Conservation (phyloP, 1,140 invertebrate genomes). For the Rhysida immarginata region DNA sequence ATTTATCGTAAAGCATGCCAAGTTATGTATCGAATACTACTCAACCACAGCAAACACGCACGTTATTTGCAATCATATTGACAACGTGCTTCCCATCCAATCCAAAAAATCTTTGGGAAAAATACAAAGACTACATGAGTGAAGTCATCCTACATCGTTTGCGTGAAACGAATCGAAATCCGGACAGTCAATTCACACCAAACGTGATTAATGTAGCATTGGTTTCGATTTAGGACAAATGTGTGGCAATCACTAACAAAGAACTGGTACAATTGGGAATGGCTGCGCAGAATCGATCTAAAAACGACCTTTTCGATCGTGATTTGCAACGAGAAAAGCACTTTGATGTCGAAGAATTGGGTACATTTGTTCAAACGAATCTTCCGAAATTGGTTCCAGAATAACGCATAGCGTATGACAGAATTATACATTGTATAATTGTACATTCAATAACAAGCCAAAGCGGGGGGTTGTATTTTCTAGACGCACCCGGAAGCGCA, state of each 20-base stretch:
- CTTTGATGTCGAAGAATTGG: too few relatives aligned
- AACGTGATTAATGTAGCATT: constrained; percentile 11
- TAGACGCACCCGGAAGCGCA: too few relatives aligned
- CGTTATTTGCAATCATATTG: constrained; percentile 28
- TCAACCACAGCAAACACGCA: constrained; percentile 19
- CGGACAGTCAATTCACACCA: constrained; percentile 8
- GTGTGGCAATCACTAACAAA: constrained; percentile 5
- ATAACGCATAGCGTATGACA: too few relatives aligned
- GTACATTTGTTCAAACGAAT: too few relatives aligned
- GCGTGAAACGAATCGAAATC: constrained; percentile 3
- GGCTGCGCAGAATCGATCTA: too few relatives aligned
- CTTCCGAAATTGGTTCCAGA: too few relatives aligned
- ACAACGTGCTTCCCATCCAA: constrained; percentile 22
- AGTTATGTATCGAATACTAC: constrained; percentile 27
- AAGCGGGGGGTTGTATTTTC: too few relatives aligned
- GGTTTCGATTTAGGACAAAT: constrained; percentile 12
- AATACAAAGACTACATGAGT: constrained; percentile 11
- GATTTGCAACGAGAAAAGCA: too few relatives aligned
- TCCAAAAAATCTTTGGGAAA: constrained; percentile 17
- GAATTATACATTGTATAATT: too few relatives aligned
- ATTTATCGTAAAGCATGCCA: constrained; percentile 18
- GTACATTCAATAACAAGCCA: too few relatives aligned
- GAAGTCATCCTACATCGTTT: constrained; percentile 12
- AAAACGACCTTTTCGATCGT: too few relatives aligned
- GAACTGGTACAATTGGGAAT: constrained; percentile 5